A percentile compares a stretch with the other conserved stretches of the same genome.
Evolutionary conservation across 2,113 vertebrate genomes (phyloP).

Genomic region (Microcebus griseorufus): DNA sequence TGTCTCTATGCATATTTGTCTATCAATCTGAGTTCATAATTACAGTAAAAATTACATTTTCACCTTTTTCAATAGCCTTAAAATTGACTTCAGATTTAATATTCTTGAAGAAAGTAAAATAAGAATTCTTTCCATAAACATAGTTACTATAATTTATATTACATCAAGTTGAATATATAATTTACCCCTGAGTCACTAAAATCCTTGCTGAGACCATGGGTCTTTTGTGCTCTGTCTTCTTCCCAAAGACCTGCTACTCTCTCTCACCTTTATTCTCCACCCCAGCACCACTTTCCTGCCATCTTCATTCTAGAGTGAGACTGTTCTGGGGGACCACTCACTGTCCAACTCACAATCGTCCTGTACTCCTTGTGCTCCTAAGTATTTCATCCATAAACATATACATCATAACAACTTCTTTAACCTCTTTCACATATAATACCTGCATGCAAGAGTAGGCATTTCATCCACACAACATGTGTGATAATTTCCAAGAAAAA

Average conservation of each 20-base stretch:
- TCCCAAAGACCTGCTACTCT: neutral
- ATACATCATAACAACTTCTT: neutral
- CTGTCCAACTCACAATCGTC: neutral
- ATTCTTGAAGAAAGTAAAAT: neutral
- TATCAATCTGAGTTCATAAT: neutral
- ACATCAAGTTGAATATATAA: neutral
- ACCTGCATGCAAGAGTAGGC: neutral
- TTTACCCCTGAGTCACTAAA: neutral
- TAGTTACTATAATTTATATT: neutral
- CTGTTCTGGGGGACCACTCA: neutral
- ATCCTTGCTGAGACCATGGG: neutral
- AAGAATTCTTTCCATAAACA: neutral
- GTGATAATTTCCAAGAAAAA: neutral
- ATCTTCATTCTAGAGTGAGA: neutral
- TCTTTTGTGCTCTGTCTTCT: neutral
- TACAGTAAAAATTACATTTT: neutral
- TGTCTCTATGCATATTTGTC: neutral
- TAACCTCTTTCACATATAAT: conserved; percentile 14
- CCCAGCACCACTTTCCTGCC: no score
- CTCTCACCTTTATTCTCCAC: neutral
- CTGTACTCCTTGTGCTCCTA: neutral
- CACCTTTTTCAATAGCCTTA: neutral
- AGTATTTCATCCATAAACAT: neutral
- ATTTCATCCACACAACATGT: neutral
- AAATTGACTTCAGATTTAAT: neutral